Evolutionary conservation across 1,140 invertebrate genomes (phyloP).

Genomic region (Drosophila orosa): DNA sequence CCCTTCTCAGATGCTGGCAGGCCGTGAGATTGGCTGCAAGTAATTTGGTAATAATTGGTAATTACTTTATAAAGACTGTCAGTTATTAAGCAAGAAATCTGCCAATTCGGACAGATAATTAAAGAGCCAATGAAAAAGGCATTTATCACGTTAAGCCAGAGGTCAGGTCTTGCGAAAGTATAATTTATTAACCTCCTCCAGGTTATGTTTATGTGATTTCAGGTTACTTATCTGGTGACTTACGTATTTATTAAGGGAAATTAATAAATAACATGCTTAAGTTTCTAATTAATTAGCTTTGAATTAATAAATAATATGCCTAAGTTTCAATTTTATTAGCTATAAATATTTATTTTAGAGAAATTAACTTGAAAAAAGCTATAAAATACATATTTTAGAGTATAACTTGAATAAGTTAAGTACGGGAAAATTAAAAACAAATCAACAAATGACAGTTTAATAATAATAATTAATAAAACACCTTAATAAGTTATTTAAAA

Average conservation of each 20-base stretch:
- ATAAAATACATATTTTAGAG: not conserved
- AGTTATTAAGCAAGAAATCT: conserved; percentile 3
- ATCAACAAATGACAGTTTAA: no score
- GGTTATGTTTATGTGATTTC: not conserved
- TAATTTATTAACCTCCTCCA: not conserved
- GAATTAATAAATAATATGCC: not conserved
- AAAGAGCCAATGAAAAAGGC: not conserved
- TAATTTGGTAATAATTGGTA: not conserved
- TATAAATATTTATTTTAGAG: not conserved
- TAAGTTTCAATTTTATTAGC: not conserved
- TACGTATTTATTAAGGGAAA: no score
- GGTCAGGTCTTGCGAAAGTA: not conserved
- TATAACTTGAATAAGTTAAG: not conserved
- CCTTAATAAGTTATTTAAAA: not conserved
- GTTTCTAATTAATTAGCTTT: not conserved
- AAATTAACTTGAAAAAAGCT: not conserved
- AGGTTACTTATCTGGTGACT: not conserved
- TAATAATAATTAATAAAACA: not conserved
- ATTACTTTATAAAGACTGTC: not conserved
- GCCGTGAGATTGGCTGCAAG: conserved; percentile 85
- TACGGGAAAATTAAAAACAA: no score
- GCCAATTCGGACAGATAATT: not conserved
- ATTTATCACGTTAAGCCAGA: not conserved
- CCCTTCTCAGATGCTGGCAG: conserved; percentile 88
- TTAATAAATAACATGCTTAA: not conserved